phyloP scores from a whole-genome alignment of 2,797 vertebrate species.

The Hemitrygon akajei region DNA sequence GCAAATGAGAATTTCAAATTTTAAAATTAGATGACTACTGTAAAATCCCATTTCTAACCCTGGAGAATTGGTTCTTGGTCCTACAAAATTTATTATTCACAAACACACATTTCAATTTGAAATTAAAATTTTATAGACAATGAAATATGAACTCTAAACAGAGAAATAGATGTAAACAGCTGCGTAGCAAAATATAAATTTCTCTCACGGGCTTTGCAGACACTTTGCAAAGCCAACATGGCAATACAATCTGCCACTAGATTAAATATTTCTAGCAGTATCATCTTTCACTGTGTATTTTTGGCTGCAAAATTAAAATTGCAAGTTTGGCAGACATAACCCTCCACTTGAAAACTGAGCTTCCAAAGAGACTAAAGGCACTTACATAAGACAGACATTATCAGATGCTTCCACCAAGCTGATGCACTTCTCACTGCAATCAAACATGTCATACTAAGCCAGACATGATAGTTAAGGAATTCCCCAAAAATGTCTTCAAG shows the following conservation, averaged over 20 bases:
- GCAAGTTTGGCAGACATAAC: not conserved
- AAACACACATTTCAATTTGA: not conserved
- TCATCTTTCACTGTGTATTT: slow-evolving; percentile 10
- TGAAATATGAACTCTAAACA: not conserved
- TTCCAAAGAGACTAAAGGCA: not conserved
- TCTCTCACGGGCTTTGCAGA: not conserved
- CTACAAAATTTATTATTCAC: not conserved
- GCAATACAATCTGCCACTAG: not conserved
- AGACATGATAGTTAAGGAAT: not conserved
- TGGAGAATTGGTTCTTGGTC: not conserved
- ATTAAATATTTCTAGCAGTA: not conserved
- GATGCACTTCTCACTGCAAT: not conserved
- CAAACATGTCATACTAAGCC: not conserved
- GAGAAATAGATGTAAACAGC: not conserved
- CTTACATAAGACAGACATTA: not conserved
- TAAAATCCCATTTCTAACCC: not conserved
- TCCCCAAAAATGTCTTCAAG: not conserved
- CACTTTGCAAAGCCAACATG: no score
- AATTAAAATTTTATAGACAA: not conserved
- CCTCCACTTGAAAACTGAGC: not conserved
- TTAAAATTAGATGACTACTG: not conserved
- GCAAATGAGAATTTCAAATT: not conserved
- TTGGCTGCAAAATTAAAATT: not conserved
- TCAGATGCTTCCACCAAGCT: not conserved
- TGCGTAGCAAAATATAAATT: not conserved